phyloP scores from a whole-genome alignment of 2,888 invertebrate species.

The Tenthredo amoena region DNA sequence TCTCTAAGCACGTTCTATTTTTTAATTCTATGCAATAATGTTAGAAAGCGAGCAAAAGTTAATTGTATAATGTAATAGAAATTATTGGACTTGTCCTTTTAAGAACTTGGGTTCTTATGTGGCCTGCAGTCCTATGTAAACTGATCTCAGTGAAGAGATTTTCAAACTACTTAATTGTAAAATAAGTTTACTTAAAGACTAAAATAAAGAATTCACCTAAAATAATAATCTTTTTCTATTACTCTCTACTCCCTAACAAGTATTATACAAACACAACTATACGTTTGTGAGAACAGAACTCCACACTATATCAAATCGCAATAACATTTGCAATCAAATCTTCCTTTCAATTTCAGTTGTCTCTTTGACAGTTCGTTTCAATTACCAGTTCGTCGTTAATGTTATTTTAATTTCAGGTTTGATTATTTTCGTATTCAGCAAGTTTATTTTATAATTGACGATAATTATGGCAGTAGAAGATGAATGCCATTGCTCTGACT shows the following conservation, averaged over 20 bases:
- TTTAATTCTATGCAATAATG: slow-evolving; percentile 38
- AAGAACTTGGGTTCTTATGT: background rate
- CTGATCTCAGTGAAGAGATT: slow-evolving; percentile 47
- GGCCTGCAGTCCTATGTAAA: background rate
- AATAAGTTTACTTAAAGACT: slow-evolving; percentile 42
- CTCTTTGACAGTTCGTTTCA: slow-evolving; percentile 65
- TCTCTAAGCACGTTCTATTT: slow-evolving; percentile 38
- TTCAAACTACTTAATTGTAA: slow-evolving; percentile 45
- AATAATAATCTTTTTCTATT: background rate
- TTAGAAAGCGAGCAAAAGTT: slow-evolving; percentile 22
- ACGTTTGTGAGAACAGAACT: background rate
- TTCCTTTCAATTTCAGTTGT: slow-evolving; percentile 34
- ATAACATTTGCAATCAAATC: slow-evolving; percentile 42
- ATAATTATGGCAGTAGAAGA: slow-evolving; percentile 62
- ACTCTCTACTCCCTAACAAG: background rate
- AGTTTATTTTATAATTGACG: slow-evolving; percentile 45
- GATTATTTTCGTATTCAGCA: slow-evolving; percentile 46
- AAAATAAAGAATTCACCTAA: slow-evolving; percentile 51
- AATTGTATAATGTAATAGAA: slow-evolving; percentile 37
- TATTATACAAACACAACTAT: background rate
- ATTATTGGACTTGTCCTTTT: slow-evolving; percentile 12
- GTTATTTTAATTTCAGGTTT: slow-evolving; percentile 57
- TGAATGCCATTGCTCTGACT: slow-evolving; percentile 63
- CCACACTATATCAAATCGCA: background rate
- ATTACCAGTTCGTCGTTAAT: slow-evolving; percentile 55